Conservation (phyloP, 2,888 invertebrate genomes). For the Gibbula magus region DNA sequence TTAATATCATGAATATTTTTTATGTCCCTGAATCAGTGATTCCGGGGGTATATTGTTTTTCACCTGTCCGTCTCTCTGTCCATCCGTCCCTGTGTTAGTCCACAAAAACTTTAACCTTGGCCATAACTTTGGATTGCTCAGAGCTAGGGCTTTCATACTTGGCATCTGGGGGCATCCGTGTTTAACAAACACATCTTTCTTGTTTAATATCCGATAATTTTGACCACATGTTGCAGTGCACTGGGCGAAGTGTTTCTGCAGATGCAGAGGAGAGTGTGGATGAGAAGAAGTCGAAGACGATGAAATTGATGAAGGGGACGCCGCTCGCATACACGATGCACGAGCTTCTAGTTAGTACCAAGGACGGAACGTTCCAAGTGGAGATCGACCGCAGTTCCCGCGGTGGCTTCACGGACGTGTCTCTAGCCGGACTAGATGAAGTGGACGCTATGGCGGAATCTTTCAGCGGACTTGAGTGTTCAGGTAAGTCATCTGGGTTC, state of each 20-base stretch:
- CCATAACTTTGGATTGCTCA: no score
- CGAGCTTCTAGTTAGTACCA: conserved; percentile 47
- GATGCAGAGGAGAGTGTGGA: neutral
- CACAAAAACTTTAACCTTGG: no score
- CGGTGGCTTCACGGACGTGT: conserved; percentile 28
- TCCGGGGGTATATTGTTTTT: no score
- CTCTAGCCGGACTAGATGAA: conserved; percentile 17
- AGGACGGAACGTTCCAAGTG: conserved; percentile 41
- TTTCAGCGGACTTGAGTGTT: neutral
- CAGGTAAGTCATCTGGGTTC: neutral
- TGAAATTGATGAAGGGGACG: conserved; percentile 38
- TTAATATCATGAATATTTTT: no score
- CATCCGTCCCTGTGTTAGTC: no score
- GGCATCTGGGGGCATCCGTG: no score
- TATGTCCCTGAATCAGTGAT: no score
- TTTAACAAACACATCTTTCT: no score
- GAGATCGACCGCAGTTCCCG: conserved; percentile 38
- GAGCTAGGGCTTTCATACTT: no score
- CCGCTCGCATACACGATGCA: conserved; percentile 50
- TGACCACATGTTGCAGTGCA: no score
- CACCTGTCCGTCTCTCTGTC: no score
- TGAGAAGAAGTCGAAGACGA: conserved; percentile 24
- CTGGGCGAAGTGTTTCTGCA: neutral
- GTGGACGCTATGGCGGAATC: conserved; percentile 23
- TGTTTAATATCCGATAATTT: no score